Base-by-base conservation (phyloP, 2,797 vertebrate species). In the Loriculus beryllinus region DNA sequence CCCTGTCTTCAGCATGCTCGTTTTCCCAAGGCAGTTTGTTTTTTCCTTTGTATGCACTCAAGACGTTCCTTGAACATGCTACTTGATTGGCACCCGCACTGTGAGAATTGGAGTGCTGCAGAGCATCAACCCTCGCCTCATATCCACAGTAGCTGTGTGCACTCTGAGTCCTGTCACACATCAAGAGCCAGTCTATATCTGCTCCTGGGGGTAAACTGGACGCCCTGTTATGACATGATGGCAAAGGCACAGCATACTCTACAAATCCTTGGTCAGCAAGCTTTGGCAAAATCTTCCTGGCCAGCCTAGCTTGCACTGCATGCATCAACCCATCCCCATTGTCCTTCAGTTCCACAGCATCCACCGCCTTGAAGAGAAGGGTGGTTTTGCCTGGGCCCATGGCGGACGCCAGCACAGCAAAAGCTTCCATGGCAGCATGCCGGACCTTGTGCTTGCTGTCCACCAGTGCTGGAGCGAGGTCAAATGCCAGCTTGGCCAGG, bases 11-110 rank as follows among this genome's bases (percentile, higher is more conserved):
- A 43, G 97, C 92, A 29, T 49, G 97, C 4, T 98, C 96, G 29
- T 92, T 98, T 94, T 99, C 99, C 99, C 99, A 99, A 2, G 99
- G 99, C 74, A 99, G 98, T 88, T 99, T 99, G 97, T 97, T 98
- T 92, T 98, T 99, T 14, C 98, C 98, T 96, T 98, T 99, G 6
- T 98, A 98, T 1, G 99, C 99, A 3, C 99, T 99, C 88, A 98
- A 96, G 15, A 99, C 98, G 81, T 98, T 98, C 43, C 98, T 97
- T 28, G 98, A 98, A 86, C 97, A 95, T 4, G 86, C 15, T 15
- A 97, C 90, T 3, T 95, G 97, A 7, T 96, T 97, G 0, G 95
- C 96, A 64, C 93, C 96, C 3, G 96, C 98, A 4, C 98, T 97
- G 8, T 98, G 95, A 6, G 97, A 97, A 76, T 97, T 96, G 64